phyloP scores from a whole-genome alignment of 2,113 vertebrate genomes.

The Nyctereutes procyonoides region DNA sequence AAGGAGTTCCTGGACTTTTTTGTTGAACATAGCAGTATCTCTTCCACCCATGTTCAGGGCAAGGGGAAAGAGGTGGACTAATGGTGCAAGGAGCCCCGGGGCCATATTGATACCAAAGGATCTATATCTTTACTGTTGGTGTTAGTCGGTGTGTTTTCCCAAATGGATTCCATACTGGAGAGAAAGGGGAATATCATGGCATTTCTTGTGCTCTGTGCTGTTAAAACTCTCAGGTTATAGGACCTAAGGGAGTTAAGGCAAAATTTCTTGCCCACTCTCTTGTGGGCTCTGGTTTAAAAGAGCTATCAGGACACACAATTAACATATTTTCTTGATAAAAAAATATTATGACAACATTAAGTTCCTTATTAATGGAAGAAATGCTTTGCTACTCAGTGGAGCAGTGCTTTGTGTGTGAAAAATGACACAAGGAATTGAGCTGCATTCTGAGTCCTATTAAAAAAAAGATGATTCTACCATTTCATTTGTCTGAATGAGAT shows the following conservation, averaged over 20 bases:
- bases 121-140: neutral
- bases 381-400: neutral
- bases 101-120: neutral
- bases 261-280: neutral
- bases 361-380: neutral
- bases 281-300: neutral
- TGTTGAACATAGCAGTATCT: neutral
- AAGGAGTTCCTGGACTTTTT: neutral
- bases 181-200: neutral
- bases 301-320: neutral
- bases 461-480: neutral
- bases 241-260: neutral
- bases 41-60: neutral
- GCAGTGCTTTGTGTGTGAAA: neutral
- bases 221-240: neutral
- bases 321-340: conserved; percentile 14
- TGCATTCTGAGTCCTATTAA: neutral
- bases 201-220: neutral
- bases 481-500: neutral
- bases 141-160: neutral
- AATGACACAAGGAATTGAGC: neutral
- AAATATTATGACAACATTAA: neutral
- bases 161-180: too few species aligned
- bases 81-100: too few species aligned
- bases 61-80: neutral